Conservation (phyloP, 2,113 vertebrate species). For the Rafetus swinhoei region DNA sequence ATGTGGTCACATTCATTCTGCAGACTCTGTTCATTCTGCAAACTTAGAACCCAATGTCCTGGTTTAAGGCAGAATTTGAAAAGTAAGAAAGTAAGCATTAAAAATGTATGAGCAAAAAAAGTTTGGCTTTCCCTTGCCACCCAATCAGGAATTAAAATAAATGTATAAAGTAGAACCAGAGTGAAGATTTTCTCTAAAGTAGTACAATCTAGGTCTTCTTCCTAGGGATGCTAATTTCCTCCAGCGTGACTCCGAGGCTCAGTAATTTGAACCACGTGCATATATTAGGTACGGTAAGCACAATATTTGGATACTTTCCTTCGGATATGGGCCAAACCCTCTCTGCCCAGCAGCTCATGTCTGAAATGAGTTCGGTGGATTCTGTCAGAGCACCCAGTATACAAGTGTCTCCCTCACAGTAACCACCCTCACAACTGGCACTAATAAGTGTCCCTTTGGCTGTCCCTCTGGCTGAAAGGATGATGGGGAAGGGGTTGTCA, state of each 20-base stretch:
- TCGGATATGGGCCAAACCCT: background rate
- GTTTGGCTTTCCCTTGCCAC: background rate
- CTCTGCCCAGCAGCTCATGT: too few relatives aligned
- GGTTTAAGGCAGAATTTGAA: background rate
- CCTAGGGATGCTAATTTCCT: conserved; percentile 28
- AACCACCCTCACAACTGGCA: too few relatives aligned
- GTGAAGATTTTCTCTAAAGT: background rate
- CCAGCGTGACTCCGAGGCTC: background rate
- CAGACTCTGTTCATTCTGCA: background rate
- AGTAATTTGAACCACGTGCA: conserved; percentile 3
- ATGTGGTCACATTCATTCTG: background rate
- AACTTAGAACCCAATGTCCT: background rate
- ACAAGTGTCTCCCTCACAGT: too few relatives aligned
- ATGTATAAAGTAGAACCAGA: background rate
- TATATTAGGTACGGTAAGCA: background rate
- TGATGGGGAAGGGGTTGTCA: too few relatives aligned
- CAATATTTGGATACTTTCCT: conserved; percentile 42
- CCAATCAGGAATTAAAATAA: conserved; percentile 25
- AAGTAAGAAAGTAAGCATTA: background rate
- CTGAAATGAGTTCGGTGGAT: too few relatives aligned
- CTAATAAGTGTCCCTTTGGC: too few relatives aligned
- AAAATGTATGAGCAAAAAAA: background rate
- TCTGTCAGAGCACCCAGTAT: too few relatives aligned
- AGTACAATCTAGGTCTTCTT: background rate
- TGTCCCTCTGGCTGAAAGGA: too few relatives aligned